phyloP scores from a whole-genome alignment of 2,797 vertebrate genomes.

The Eupleurogrammus muticus region DNA sequence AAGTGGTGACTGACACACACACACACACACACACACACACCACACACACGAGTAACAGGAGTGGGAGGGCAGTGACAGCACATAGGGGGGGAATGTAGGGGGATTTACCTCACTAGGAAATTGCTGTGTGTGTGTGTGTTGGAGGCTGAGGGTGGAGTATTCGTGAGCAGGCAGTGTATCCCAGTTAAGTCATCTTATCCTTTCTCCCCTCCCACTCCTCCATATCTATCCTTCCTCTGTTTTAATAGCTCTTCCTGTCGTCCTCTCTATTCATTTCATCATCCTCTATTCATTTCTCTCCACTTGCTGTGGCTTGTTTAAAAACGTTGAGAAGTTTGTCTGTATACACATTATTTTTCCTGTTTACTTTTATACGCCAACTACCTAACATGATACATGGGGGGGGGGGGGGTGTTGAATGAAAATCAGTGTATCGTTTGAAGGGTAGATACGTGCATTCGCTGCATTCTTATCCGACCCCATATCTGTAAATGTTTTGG shows the following conservation, averaged over 20 bases:
- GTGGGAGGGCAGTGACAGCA: conserved; percentile 77
- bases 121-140: conserved; percentile 30
- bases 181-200: conserved; percentile 74
- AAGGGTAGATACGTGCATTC: conserved; percentile 11
- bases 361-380: neutral
- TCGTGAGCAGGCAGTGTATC: conserved; percentile 58
- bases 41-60: conserved; percentile 51
- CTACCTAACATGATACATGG: neutral
- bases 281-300: conserved; percentile 14
- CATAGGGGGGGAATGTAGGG: conserved; percentile 60
- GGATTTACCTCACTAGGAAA: conserved; percentile 76
- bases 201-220: conserved; percentile 48
- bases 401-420: neutral
- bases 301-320: conserved; percentile 12
- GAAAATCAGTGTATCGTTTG: conserved; percentile 2
- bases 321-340: neutral
- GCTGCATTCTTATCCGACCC: conserved; percentile 5
- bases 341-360: neutral
- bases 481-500: conserved; percentile 35
- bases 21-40: conserved; percentile 49
- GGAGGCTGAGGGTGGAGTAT: conserved; percentile 59
- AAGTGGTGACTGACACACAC: conserved; percentile 69
- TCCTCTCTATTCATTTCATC: conserved; percentile 49
- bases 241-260: conserved; percentile 62
- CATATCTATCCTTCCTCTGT: conserved; percentile 52